Evolutionary conservation across 2,888 invertebrate species (phyloP).

Genomic region (Coleophora flavipennella): DNA sequence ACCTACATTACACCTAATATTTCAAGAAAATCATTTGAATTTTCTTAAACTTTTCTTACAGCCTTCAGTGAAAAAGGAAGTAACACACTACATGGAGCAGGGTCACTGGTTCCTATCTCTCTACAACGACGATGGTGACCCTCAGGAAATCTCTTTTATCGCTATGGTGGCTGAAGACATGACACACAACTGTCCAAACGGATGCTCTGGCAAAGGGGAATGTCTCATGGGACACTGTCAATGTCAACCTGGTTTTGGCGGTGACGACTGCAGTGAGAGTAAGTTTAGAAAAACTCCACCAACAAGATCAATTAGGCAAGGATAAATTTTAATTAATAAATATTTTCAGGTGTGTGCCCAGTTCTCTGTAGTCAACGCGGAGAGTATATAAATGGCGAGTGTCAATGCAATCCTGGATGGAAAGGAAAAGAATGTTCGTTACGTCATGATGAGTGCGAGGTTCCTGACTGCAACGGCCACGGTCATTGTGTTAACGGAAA

Average conservation of each 20-base stretch:
- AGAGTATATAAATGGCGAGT: conserved; percentile 96
- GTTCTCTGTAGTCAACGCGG: conserved; percentile 97
- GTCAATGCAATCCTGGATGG: conserved; percentile 98
- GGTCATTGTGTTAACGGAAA: conserved; percentile 97
- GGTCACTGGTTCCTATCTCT: conserved; percentile 97
- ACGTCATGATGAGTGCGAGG: conserved; percentile 96
- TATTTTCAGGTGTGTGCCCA: conserved; percentile 88
- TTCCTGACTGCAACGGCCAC: conserved; percentile 95
- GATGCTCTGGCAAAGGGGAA: conserved; percentile 97
- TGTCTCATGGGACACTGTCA: conserved; percentile 96
- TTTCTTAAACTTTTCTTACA: conserved; percentile 37
- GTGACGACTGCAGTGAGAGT: conserved; percentile 97
- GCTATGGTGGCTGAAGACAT: conserved; percentile 91
- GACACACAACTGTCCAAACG: conserved; percentile 96
- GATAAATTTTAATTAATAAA: not conserved
- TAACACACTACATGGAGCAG: conserved; percentile 95
- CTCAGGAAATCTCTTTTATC: conserved; percentile 88
- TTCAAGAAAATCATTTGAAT: too few species aligned
- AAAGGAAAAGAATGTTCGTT: conserved; percentile 98
- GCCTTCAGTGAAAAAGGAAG: conserved; percentile 91
- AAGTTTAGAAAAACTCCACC: conserved; percentile 48
- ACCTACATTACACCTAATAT: too few species aligned
- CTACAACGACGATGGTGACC: conserved; percentile 95
- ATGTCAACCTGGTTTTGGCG: conserved; percentile 96
- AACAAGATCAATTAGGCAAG: not conserved